These are phyloP conservation scores for Xenopus borealis DNA, from an alignment of 2,113 vertebrate genomes.

Conservation along the genomic window DNA sequence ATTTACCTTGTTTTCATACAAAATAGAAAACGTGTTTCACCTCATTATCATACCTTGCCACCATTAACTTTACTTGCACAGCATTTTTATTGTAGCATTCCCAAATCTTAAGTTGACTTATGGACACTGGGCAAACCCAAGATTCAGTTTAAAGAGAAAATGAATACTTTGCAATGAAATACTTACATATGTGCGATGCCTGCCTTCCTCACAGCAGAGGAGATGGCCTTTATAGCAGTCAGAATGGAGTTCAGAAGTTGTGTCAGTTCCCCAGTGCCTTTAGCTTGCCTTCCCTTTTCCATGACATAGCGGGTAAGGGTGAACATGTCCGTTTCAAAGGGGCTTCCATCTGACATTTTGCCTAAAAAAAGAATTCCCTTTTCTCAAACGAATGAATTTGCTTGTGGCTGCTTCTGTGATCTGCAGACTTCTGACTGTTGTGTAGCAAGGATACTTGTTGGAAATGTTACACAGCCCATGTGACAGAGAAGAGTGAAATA, in stretches of 20 bases:
- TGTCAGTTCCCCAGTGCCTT: constrained; percentile 92
- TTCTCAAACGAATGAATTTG: background rate
- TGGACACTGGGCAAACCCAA: no score
- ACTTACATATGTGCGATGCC: constrained; percentile 95
- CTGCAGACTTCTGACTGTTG: background rate
- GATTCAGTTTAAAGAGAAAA: no score
- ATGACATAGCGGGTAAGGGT: constrained; percentile 90
- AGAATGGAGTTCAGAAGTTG: constrained; percentile 92
- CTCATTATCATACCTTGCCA: no score
- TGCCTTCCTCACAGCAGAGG: constrained; percentile 90
- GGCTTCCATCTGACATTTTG: constrained; percentile 80
- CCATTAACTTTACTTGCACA: no score
- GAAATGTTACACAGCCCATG: constrained; percentile 10
- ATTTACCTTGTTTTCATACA: no score
- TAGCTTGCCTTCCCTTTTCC: constrained; percentile 85
- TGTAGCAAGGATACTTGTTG: background rate
- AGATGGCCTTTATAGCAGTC: constrained; percentile 93
- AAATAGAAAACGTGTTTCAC: no score
- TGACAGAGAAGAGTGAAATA: constrained; percentile 28
- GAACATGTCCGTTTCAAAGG: constrained; percentile 88
- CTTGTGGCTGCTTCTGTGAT: background rate
- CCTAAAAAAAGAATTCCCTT: background rate
- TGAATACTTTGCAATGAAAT: no score
- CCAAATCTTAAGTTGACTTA: no score
- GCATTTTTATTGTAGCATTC: no score